Evolutionary conservation across 30 jellyfish, hydroid and myxozoan genomes (phyloP).

Genomic region (Calvadosia cruxmelitensis): DNA sequence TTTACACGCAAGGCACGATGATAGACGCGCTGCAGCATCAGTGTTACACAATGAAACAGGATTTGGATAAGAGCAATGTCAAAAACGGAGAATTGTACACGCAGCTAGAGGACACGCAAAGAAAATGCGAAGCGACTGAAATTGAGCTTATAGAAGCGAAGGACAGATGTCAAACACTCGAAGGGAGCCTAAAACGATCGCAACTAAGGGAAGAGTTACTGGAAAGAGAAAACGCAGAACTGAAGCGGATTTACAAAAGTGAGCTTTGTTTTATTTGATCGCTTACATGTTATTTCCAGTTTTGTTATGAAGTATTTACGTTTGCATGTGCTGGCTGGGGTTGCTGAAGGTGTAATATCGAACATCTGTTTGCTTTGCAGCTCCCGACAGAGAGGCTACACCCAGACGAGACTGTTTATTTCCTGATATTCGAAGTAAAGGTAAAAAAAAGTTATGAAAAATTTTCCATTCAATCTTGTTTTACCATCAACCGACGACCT

Average conservation of each 20-base stretch:
- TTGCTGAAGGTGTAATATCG: no score
- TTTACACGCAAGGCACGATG: constrained; percentile 81
- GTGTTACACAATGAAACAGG: constrained; percentile 73
- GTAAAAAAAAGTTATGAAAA: no score
- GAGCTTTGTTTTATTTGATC: no score
- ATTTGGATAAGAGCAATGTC: constrained; percentile 47
- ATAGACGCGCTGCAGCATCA: constrained; percentile 88
- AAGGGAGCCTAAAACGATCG: constrained; percentile 18
- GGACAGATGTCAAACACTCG: constrained; percentile 27
- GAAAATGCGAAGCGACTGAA: constrained; percentile 34
- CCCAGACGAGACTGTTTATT: constrained; percentile 59
- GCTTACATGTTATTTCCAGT: no score
- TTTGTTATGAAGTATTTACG: background rate
- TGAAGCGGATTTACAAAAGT: constrained; percentile 28
- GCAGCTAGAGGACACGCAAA: constrained; percentile 3
- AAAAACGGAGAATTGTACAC: constrained; percentile 15
- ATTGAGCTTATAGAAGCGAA: constrained; percentile 15
- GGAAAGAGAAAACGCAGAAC: constrained; percentile 53
- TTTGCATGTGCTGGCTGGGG: background rate
- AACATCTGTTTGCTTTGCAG: constrained; percentile 10
- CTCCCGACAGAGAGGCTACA: constrained; percentile 26
- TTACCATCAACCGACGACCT: no score
- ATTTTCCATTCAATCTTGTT: no score
- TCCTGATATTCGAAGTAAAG: constrained; percentile 51
- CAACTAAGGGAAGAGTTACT: constrained; percentile 51